Evolutionary conservation across 2,888 invertebrate species (phyloP).

Genomic region (Rapana venosa): DNA sequence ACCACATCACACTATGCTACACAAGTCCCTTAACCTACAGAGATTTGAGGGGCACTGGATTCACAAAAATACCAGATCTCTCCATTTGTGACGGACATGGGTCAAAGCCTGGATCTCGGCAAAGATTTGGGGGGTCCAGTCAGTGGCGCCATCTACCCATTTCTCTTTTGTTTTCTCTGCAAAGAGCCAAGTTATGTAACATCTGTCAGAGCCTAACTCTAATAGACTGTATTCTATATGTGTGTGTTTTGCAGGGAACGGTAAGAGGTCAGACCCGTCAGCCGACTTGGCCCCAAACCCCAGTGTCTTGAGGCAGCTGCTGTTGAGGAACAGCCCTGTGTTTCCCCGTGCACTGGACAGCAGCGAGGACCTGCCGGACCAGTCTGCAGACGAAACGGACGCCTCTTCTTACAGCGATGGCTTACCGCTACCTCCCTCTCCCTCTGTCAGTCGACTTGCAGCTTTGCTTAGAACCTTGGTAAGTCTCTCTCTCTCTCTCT

Average conservation of each 20-base stretch:
- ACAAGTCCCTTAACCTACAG: too few relatives aligned
- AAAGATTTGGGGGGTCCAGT: too few relatives aligned
- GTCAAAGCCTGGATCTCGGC: too few relatives aligned
- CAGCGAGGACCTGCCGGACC: not conserved
- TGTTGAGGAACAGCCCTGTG: constrained; percentile 27
- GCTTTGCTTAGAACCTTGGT: constrained; percentile 36
- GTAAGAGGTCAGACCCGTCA: constrained; percentile 35
- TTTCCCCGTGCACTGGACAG: constrained; percentile 12
- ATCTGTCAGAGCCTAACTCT: too few relatives aligned
- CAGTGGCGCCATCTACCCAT: too few relatives aligned
- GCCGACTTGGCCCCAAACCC: constrained; percentile 16
- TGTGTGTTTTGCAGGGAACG: constrained; percentile 34
- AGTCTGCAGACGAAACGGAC: not conserved
- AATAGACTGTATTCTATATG: not conserved
- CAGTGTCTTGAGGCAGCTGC: constrained; percentile 33
- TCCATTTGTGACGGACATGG: too few relatives aligned
- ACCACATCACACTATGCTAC: too few relatives aligned
- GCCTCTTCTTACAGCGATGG: constrained; percentile 23
- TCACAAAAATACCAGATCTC: too few relatives aligned
- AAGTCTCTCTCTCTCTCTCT: constrained; percentile 5
- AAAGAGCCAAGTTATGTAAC: too few relatives aligned
- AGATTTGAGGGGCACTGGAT: too few relatives aligned
- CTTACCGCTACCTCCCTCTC: not conserved
- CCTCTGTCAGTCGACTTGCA: constrained; percentile 6
- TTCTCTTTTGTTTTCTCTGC: too few relatives aligned